Percentiles rank a stretch among this genome's conserved stretches.
Conservation (phyloP, 2,888 invertebrate species). For the Drosophila neonasuta region DNA sequence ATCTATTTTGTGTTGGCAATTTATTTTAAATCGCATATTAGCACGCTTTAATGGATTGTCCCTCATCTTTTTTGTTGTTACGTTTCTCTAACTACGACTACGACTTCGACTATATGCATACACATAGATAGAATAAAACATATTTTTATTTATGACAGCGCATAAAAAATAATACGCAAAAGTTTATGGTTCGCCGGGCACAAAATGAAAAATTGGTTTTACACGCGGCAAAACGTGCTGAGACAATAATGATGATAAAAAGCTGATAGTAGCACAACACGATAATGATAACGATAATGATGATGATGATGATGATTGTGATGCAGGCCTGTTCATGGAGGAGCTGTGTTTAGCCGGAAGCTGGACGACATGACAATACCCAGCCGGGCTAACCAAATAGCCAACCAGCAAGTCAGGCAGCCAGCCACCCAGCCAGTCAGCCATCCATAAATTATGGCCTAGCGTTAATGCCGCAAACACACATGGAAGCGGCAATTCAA, state of each 20-base stretch:
- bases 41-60: conserved; percentile 57
- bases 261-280: conserved; percentile 45
- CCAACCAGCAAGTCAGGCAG: conserved; percentile 10
- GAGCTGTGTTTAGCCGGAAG: conserved; percentile 15
- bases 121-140: conserved; percentile 63
- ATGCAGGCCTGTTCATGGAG: conserved; percentile 13
- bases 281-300: conserved; percentile 24
- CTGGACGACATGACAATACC: conserved; percentile 17
- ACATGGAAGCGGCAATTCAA: conserved; percentile 48
- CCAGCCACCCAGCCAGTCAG: not conserved
- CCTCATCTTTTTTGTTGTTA: not conserved
- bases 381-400: conserved; percentile 4
- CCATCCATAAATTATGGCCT: conserved; percentile 62
- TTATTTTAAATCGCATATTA: conserved; percentile 64
- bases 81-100: conserved; percentile 9
- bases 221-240: conserved; percentile 63
- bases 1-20: conserved; percentile 60
- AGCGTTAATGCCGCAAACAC: conserved; percentile 53
- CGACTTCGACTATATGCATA: conserved; percentile 9
- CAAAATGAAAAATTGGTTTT: conserved; percentile 74
- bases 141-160: conserved; percentile 67
- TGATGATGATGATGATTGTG: conserved; percentile 17
- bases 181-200: conserved; percentile 72
- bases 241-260: conserved; percentile 33
- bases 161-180: conserved; percentile 72